phyloP scores from a whole-genome alignment of 2,797 vertebrate species.

The Ispidina lecontei region DNA sequence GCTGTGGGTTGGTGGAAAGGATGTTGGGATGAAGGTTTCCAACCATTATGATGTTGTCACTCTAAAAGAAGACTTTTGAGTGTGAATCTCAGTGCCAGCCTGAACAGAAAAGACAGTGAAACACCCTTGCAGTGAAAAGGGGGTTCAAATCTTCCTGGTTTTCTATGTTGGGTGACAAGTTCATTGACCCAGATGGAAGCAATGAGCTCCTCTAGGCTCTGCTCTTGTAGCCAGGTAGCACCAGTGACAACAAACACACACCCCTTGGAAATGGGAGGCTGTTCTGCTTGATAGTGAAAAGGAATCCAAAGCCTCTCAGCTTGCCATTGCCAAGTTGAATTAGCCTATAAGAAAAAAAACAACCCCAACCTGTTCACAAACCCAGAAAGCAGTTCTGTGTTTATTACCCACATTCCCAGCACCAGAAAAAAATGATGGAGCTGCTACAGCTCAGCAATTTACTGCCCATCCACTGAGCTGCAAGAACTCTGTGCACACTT shows the following conservation, averaged over 20 bases:
- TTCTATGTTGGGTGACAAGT: conserved; percentile 12
- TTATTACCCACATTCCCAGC: neutral
- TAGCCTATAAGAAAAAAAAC: conserved; percentile 25
- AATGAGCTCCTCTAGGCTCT: neutral
- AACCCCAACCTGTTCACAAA: conserved; percentile 27
- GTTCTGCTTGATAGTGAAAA: conserved; percentile 9
- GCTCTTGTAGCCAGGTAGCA: neutral
- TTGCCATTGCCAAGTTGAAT: conserved; percentile 15
- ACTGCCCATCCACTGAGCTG: conserved; percentile 1
- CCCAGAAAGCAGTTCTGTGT: neutral
- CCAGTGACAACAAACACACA: neutral
- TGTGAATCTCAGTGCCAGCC: neutral
- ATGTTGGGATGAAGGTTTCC: too few species aligned
- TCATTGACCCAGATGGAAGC: neutral
- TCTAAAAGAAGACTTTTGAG: neutral
- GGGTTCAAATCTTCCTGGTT: neutral
- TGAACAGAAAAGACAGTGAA: neutral
- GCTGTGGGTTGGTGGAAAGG: too few species aligned
- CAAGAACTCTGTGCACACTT: neutral
- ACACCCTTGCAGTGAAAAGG: neutral
- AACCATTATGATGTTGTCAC: too few species aligned
- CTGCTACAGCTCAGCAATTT: conserved; percentile 27
- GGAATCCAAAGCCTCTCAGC: neutral
- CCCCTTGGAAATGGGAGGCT: conserved; percentile 13
- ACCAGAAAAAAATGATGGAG: conserved; percentile 10